phyloP scores from a whole-genome alignment of 2,888 invertebrate genomes.

The Rhingia rostrata region DNA sequence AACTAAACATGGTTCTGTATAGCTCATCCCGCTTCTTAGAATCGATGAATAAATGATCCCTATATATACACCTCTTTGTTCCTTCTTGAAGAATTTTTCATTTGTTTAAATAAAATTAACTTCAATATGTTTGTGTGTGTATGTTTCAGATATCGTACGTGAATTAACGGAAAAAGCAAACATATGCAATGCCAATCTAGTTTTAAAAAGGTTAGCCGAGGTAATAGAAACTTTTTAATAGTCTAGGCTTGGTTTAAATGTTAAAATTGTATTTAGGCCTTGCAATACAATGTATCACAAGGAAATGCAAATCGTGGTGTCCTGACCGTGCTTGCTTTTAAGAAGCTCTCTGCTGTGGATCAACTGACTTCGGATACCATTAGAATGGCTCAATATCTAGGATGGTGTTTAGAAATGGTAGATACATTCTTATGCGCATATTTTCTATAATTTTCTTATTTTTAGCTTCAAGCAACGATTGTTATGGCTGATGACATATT shows the following conservation, averaged over 20 bases:
- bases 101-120: too few relatives aligned
- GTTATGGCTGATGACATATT: conserved; percentile 95
- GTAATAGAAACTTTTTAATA: conserved; percentile 82
- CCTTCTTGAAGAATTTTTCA: too few relatives aligned
- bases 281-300: conserved; percentile 95
- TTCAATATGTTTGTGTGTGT: too few relatives aligned
- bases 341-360: conserved; percentile 87
- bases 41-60: too few relatives aligned
- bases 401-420: conserved; percentile 98
- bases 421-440: conserved; percentile 77
- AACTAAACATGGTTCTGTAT: too few relatives aligned
- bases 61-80: too few relatives aligned
- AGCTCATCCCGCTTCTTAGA: too few relatives aligned
- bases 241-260: neutral
- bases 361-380: conserved; percentile 90
- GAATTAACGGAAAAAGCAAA: conserved; percentile 91
- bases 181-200: conserved; percentile 90
- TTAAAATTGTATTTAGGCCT: conserved; percentile 84
- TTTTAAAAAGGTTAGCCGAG: conserved; percentile 91
- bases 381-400: conserved; percentile 91
- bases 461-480: conserved; percentile 95
- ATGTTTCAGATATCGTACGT: conserved; percentile 86
- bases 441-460: neutral
- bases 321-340: conserved; percentile 89
- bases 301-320: conserved; percentile 94